Evolutionary conservation across 1,140 invertebrate species (phyloP), one percentile per base, ranked within the genome.

Genomic region (Macrotrachela quadricornifera): DNA sequence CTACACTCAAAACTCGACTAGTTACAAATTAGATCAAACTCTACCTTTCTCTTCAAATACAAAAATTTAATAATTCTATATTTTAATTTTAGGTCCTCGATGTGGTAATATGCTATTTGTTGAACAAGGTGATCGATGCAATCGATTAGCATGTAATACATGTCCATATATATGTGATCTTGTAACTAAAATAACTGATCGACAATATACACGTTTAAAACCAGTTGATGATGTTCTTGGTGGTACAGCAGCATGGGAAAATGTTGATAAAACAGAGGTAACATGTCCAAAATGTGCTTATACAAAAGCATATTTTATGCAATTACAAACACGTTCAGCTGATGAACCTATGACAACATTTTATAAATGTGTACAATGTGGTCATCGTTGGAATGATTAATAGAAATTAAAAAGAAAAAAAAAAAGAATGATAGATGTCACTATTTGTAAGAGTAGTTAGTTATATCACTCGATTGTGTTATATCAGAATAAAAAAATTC

Each of bases 301-400:
- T 65, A 73, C 76, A 2, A 73, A 79, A 62, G 91, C 91, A 4
- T 96, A 81, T 68, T 96, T 95, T 60, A 85, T 91, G 80, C 88
- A 97, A 73, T 78, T 96, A 55, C 92, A 97, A 73, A 97, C 86
- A 0, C 73, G 92, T 46, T 94, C 87, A 42, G 92, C 92, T 50
- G 91, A 97, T 74, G 92, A 99, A 70, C 90, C 91, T 0, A 95
- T 94, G 88, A 97, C 92, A 17, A 92, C 82, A 16, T 96, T 97
- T 66, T 97, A 95, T 64, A 82, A 85, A 65, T 99, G 92, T 66
- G 88, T 85, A 63, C 71, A 79, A 58, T 97, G 92, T 75, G 79
- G 78, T 47, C 80, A 94, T 67, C 80, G 82, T 59, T 97, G 92
- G 92, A 75, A 85, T 60, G 88, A 94, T 59, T 94, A 80, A 66